Conservation (phyloP, 2,888 invertebrate genomes). For the Myopa tessellatipennis region DNA sequence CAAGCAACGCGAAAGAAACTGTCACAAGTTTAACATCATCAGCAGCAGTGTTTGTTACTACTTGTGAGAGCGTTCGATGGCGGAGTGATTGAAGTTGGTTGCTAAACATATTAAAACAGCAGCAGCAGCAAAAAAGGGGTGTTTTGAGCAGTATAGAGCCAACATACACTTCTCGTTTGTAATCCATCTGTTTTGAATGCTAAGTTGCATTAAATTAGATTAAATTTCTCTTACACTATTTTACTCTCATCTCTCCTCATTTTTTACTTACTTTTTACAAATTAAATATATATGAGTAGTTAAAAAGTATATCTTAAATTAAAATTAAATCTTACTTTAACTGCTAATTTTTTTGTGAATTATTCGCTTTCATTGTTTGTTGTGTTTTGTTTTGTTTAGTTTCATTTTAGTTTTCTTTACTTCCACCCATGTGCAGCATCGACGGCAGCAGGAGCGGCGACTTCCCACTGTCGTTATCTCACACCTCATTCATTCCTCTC, state of each 20-base stretch:
- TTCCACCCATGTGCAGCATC: conserved; percentile 22
- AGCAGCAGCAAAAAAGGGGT: neutral
- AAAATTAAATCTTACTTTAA: neutral
- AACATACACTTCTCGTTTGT: no score
- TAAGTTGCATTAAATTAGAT: no score
- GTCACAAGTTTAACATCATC: no score
- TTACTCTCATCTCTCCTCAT: neutral
- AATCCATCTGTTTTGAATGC: no score
- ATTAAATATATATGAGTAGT: conserved; percentile 7
- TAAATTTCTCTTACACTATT: neutral
- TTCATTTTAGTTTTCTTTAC: neutral
- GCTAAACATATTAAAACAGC: neutral
- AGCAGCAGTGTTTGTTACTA: no score
- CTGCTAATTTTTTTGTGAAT: conserved; percentile 10
- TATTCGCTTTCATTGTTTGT: neutral
- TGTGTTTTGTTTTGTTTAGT: neutral
- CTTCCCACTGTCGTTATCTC: conserved; percentile 33
- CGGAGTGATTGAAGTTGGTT: neutral
- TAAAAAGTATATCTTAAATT: neutral
- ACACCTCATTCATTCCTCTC: conserved; percentile 62
- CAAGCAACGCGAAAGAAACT: no score
- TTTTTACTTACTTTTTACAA: conserved; percentile 1
- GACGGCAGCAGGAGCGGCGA: conserved; percentile 32
- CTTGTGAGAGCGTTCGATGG: no score
- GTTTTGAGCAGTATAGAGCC: no score